phyloP scores from a whole-genome alignment of 2,113 vertebrate genomes.

The Falco punctatus region DNA sequence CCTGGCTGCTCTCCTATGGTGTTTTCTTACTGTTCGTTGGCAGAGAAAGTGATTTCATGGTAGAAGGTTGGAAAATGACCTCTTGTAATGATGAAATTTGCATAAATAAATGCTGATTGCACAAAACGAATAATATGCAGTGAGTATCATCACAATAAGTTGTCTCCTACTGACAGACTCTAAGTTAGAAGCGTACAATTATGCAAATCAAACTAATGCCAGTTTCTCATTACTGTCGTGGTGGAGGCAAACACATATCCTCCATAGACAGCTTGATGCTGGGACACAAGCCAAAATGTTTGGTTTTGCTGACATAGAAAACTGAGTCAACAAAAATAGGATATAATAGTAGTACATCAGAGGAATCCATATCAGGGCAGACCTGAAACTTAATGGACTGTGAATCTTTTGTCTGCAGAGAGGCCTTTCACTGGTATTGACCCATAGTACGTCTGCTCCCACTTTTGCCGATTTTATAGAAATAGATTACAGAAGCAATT shows the following conservation, averaged over 20 bases:
- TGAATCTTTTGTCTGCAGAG: constrained; percentile 74
- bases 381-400: constrained; percentile 84
- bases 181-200: constrained; percentile 88
- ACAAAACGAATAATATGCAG: constrained; percentile 87
- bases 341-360: constrained; percentile 85
- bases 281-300: constrained; percentile 84
- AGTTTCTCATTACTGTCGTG: constrained; percentile 93
- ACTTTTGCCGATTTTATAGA: constrained; percentile 64
- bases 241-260: constrained; percentile 89
- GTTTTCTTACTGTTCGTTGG: constrained; percentile 77
- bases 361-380: constrained; percentile 79
- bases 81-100: constrained; percentile 92
- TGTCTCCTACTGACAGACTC: constrained; percentile 93
- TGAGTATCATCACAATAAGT: constrained; percentile 87
- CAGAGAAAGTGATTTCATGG: constrained; percentile 90
- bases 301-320: constrained; percentile 92
- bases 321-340: constrained; percentile 93
- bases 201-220: constrained; percentile 98
- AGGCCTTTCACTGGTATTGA: constrained; percentile 77
- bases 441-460: constrained; percentile 66
- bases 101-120: constrained; percentile 98
- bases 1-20: constrained; percentile 57
- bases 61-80: constrained; percentile 94
- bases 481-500: constrained; percentile 75
- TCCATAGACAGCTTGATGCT: constrained; percentile 89